phyloP scores from a whole-genome alignment of 2,888 invertebrate genomes.

The Drosophila planitibia region DNA sequence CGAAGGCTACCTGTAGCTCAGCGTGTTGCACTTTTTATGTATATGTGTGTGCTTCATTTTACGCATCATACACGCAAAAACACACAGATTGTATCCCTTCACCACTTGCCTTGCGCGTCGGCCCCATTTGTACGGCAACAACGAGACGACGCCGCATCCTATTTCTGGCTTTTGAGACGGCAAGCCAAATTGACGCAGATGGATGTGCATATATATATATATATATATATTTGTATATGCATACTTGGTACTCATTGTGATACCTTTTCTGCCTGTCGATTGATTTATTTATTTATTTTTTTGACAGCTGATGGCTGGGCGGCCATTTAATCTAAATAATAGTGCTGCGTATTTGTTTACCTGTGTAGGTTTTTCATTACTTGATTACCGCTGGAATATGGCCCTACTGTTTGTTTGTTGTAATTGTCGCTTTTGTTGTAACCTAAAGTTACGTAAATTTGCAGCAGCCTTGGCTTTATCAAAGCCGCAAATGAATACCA shows the following conservation, averaged over 20 bases:
- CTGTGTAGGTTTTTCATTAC: conserved; percentile 20
- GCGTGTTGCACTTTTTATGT: conserved; percentile 8
- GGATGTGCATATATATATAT: too few species aligned
- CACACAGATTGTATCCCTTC: conserved; percentile 53
- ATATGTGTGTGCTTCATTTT: conserved; percentile 12
- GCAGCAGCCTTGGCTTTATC: conserved; percentile 51
- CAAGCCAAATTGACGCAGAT: neutral
- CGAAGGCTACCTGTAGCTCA: conserved; percentile 22
- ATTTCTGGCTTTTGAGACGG: conserved; percentile 26
- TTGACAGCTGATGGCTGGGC: conserved; percentile 41
- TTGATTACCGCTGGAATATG: conserved; percentile 21
- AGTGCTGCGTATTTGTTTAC: conserved; percentile 45
- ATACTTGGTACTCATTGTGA: neutral
- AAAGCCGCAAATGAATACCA: conserved; percentile 37
- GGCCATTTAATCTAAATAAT: conserved; percentile 42
- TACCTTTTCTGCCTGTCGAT: neutral
- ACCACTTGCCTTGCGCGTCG: conserved; percentile 23
- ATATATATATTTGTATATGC: too few species aligned
- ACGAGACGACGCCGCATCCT: conserved; percentile 22
- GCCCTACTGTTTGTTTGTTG: neutral
- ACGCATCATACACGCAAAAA: conserved; percentile 12
- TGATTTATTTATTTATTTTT: conserved; percentile 11
- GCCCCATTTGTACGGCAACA: conserved; percentile 6
- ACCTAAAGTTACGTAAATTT: conserved; percentile 43
- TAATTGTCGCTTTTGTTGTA: conserved; percentile 14